Evolutionary conservation across 2,888 invertebrate species (phyloP).

Genomic region (Drosophila histrio): DNA sequence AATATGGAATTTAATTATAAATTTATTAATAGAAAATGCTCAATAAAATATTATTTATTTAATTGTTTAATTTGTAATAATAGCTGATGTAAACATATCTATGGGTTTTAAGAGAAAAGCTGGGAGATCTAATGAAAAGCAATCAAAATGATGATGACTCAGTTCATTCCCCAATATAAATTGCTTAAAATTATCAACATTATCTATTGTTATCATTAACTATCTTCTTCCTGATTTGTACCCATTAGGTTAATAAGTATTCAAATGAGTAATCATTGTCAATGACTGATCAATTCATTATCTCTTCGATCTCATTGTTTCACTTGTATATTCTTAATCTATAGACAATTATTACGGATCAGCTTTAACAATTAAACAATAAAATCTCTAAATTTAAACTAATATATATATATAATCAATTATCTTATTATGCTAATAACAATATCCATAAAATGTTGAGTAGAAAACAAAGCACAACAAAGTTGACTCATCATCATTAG

Average conservation of each 20-base stretch:
- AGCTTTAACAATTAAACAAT: background rate
- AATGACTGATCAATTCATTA: too few species aligned
- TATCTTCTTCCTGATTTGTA: background rate
- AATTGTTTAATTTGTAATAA: background rate
- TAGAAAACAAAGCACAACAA: background rate
- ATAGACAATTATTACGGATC: background rate
- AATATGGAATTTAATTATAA: background rate
- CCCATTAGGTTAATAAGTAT: background rate
- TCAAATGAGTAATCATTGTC: too few species aligned
- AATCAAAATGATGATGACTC: background rate
- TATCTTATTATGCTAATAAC: background rate
- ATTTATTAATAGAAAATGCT: background rate
- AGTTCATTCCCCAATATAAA: background rate
- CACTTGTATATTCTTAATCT: background rate
- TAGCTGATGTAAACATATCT: background rate
- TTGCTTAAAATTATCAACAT: background rate
- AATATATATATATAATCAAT: background rate
- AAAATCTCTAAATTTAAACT: background rate
- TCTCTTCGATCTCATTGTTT: too few species aligned
- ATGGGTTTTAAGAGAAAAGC: too few species aligned
- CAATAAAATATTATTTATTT: too few species aligned
- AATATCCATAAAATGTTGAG: background rate
- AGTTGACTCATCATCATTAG: background rate
- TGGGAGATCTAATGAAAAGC: too few species aligned
- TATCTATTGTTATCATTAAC: too few species aligned